Evolutionary conservation across 2,888 invertebrate species (phyloP).

Genomic region (Dasypogon diadema): DNA sequence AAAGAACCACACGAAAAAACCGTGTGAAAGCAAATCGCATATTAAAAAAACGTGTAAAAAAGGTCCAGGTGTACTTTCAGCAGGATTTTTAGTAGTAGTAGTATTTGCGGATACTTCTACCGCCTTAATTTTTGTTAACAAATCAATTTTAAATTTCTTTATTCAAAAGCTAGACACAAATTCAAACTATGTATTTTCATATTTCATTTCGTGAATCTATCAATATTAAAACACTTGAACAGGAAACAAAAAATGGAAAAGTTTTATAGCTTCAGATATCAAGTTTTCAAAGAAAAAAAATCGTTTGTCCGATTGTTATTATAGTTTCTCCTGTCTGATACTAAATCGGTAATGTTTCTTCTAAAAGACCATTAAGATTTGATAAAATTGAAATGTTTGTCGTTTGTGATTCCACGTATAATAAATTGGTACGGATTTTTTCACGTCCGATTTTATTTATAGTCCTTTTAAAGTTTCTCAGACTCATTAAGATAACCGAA

Average conservation of each 20-base stretch:
- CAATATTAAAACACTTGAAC: no score
- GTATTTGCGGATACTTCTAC: no score
- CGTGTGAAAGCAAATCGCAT: no score
- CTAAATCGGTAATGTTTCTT: slow-evolving; percentile 8
- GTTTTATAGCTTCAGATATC: not conserved
- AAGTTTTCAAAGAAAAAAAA: slow-evolving; percentile 34
- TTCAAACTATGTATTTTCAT: no score
- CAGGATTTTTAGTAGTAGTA: no score
- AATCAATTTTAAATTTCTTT: no score
- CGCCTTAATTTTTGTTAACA: no score
- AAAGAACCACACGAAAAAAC: no score
- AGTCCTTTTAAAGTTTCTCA: slow-evolving; percentile 29
- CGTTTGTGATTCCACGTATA: not conserved
- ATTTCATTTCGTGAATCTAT: no score
- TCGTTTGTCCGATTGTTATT: slow-evolving; percentile 18
- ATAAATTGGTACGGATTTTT: not conserved
- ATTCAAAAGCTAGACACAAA: no score
- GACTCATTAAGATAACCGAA: slow-evolving; percentile 40
- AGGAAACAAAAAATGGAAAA: not conserved
- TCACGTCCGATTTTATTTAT: slow-evolving; percentile 30
- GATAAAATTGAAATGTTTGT: slow-evolving; percentile 26
- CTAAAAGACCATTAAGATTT: slow-evolving; percentile 35
- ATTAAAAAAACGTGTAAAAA: no score
- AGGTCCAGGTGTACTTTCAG: no score
- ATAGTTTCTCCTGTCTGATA: slow-evolving; percentile 16